phyloP scores from a whole-genome alignment of 2,797 vertebrate species.

The Parambassis ranga region DNA sequence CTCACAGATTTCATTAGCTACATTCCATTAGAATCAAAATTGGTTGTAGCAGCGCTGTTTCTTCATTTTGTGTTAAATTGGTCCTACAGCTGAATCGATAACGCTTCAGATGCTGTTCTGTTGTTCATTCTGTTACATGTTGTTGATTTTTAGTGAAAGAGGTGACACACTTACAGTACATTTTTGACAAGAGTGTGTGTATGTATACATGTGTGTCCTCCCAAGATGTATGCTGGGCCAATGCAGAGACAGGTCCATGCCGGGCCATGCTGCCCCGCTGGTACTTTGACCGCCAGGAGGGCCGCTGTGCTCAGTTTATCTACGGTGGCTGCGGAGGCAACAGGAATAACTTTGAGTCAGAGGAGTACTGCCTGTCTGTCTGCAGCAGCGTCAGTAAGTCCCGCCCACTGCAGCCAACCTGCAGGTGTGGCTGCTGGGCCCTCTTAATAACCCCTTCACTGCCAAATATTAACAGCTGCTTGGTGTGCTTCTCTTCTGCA shows the following conservation, averaged over 20 bases:
- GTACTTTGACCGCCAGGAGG: slow-evolving; percentile 94
- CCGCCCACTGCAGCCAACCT: slow-evolving; percentile 52
- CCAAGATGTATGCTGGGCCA: slow-evolving; percentile 97
- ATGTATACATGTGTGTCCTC: slow-evolving; percentile 71
- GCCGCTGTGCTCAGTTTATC: slow-evolving; percentile 95
- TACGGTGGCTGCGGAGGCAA: slow-evolving; percentile 98
- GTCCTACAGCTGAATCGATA: slow-evolving; percentile 15
- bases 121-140: background rate
- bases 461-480: slow-evolving; percentile 16
- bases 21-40: slow-evolving; percentile 37
- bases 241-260: slow-evolving; percentile 94
- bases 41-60: slow-evolving; percentile 10
- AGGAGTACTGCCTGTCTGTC: slow-evolving; percentile 98
- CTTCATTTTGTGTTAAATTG: slow-evolving; percentile 21
- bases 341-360: slow-evolving; percentile 99
- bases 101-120: background rate
- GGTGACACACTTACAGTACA: background rate
- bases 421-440: too few relatives aligned
- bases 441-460: too few relatives aligned
- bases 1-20: slow-evolving; percentile 45
- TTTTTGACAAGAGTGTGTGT: slow-evolving; percentile 16
- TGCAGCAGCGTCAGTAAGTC: slow-evolving; percentile 98
- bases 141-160: background rate
- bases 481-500: background rate
- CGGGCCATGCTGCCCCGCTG: slow-evolving; percentile 95